Conservation (phyloP, 2,797 vertebrate species). For the Xenentodon cancila region DNA sequence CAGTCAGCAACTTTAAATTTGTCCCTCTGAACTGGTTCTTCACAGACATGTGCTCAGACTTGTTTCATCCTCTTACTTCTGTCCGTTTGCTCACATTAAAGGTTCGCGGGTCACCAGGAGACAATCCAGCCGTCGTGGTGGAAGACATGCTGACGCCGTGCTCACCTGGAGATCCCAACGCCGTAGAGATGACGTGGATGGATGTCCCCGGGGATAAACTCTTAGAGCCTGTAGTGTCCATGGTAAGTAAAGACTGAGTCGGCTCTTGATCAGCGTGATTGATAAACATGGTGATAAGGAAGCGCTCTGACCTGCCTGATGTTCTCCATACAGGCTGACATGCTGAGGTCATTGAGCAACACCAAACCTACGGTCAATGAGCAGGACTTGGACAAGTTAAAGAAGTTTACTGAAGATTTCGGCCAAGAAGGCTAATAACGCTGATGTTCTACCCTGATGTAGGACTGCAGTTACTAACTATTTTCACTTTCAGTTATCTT, state of each 20-base stretch:
- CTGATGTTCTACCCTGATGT: not conserved
- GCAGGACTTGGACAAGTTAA: constrained; percentile 90
- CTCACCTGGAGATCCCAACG: constrained; percentile 87
- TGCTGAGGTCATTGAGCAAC: constrained; percentile 86
- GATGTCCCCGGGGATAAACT: constrained; percentile 92
- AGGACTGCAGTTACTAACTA: not conserved
- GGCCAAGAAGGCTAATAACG: constrained; percentile 91
- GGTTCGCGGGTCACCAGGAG: constrained; percentile 85
- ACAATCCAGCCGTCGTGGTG: constrained; percentile 78
- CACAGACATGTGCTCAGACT: too few relatives aligned
- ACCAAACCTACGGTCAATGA: constrained; percentile 97
- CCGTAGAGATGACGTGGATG: constrained; percentile 92
- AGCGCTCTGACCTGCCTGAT: constrained; percentile 5
- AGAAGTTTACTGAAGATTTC: constrained; percentile 95
- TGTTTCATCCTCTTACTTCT: not conserved
- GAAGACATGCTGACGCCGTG: constrained; percentile 92
- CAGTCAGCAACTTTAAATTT: too few relatives aligned
- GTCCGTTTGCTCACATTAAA: constrained; percentile 39
- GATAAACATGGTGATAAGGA: not conserved
- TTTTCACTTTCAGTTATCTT: constrained; percentile 10
- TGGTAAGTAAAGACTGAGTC: constrained; percentile 79
- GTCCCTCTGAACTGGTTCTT: too few relatives aligned
- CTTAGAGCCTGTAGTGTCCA: constrained; percentile 90
- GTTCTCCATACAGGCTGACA: constrained; percentile 81
- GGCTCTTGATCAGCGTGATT: not conserved